Evolutionary conservation across 2,888 invertebrate species (phyloP).

Genomic region (Cenopis cana): DNA sequence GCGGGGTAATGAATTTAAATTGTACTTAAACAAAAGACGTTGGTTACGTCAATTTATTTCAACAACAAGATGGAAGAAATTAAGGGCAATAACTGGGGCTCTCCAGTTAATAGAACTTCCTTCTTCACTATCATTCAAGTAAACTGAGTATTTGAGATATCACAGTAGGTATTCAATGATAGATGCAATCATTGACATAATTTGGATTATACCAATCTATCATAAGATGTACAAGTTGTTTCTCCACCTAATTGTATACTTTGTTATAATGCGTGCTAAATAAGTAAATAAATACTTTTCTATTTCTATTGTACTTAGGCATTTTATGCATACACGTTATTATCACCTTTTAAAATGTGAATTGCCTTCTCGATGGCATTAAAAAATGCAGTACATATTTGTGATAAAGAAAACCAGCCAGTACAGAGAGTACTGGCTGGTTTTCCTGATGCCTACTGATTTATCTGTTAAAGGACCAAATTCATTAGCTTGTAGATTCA

Average conservation of each 20-base stretch:
- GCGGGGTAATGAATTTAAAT: constrained; percentile 27
- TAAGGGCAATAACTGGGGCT: constrained; percentile 76
- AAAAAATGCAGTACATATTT: no score
- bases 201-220: not conserved
- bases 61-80: constrained; percentile 56
- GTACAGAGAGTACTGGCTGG: no score
- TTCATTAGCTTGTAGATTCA: no score
- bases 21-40: constrained; percentile 24
- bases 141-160: constrained; percentile 24
- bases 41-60: constrained; percentile 33
- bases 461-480: no score
- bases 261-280: no score
- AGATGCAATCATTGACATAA: not conserved
- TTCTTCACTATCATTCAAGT: constrained; percentile 63
- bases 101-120: constrained; percentile 80
- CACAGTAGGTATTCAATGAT: constrained; percentile 11
- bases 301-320: no score
- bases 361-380: not conserved
- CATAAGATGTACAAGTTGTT: no score
- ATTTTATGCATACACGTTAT: not conserved
- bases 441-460: no score
- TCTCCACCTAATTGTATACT: no score
- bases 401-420: no score
- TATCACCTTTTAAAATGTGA: not conserved
- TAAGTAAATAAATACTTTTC: no score